A percentile compares a stretch with the other conserved stretches of the same genome.
Conservation (phyloP, 2,113 vertebrate species). For the Ageneiosus marmoratus region DNA sequence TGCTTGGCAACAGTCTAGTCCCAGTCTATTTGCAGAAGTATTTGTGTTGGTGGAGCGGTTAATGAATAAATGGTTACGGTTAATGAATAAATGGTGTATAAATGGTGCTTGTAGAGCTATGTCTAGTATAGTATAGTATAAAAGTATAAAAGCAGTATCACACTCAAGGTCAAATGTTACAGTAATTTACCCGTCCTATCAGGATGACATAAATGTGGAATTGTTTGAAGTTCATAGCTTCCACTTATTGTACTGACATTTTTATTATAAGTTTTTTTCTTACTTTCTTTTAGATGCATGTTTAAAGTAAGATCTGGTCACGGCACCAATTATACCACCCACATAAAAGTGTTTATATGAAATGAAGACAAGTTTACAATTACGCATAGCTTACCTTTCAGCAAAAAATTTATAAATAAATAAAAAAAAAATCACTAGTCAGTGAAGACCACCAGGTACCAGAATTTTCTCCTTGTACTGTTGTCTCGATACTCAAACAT, state of each 20-base stretch:
- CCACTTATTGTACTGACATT: neutral
- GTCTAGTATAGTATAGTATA: too few species aligned
- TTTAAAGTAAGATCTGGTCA: neutral
- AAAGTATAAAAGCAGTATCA: too few species aligned
- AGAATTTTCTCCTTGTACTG: neutral
- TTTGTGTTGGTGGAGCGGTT: too few species aligned
- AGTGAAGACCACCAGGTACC: neutral
- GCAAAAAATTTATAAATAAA: neutral
- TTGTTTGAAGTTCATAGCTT: neutral
- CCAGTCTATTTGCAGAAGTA: too few species aligned
- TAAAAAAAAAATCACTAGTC: neutral
- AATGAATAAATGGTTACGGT: too few species aligned
- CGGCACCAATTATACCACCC: neutral
- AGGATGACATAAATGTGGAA: neutral
- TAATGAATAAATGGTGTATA: neutral
- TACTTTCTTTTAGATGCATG: neutral
- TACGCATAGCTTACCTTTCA: neutral
- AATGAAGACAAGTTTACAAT: neutral
- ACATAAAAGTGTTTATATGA: neutral
- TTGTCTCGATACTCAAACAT: neutral
- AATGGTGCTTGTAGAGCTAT: too few species aligned
- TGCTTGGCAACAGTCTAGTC: too few species aligned
- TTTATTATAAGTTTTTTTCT: neutral
- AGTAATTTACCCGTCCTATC: neutral
- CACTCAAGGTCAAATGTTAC: neutral